Base-by-base conservation (phyloP, 2,797 vertebrate species). In the Danio choprae region DNA sequence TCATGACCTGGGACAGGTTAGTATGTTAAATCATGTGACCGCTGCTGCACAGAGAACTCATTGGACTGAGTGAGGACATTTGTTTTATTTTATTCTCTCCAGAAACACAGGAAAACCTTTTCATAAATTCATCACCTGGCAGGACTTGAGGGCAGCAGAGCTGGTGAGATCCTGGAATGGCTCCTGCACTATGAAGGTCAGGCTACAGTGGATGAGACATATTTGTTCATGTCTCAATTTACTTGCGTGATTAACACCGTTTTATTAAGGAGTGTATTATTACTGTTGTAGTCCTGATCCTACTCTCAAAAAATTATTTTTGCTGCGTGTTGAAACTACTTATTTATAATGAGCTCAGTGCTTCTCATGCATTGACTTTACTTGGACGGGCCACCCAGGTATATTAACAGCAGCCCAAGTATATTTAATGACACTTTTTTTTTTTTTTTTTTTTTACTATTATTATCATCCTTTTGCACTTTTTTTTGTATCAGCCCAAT, bases 101-200 rank as follows among this genome's bases (percentile, higher is more conserved):
- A 99, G 98, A 90, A 94, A 82, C 84, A 98, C 96, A 1, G 97
- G 97, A 74, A 91, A 92, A 84, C 95, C 96, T 53, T 99, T 98
- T 87, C 98, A 99, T 90, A 99, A 99, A 89, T 98, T 99, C 80
- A 96, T 99, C 91, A 97, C 93, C 83, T 99, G 98, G 97, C 97
- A 97, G 94, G 97, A 99, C 80, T 87, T 94, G 84, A 94, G 98
- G 90, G 94, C 96, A 63, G 80, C 89, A 67, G 95, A 96, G 38
- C 92, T 98, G 86, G 96, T 96, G 77, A 94, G 88, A 82, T 96
- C 95, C 63, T 99, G 96, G 97, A 99, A 99, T 89, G 90, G 80
- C 18, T 97, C 97, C 20, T 91, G 94, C 87, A 89, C 94, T 44
- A 90, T 99, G 91, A 97, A 95, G 92, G 97, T 99, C 89, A 94